Evolutionary conservation across 2,888 invertebrate genomes (phyloP).

Genomic region (Venusia cambrica): DNA sequence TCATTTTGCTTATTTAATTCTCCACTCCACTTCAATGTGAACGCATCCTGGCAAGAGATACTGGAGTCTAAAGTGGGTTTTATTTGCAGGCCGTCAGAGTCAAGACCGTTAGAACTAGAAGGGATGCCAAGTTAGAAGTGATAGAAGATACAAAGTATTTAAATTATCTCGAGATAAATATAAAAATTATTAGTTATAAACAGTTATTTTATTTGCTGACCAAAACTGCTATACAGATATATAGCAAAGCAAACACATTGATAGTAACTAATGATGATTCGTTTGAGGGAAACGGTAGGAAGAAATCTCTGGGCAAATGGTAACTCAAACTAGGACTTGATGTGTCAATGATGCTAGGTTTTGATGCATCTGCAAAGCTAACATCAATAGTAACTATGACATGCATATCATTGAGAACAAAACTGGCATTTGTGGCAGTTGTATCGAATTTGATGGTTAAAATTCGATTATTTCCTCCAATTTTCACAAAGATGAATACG

Average conservation of each 20-base stretch:
- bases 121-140: slow-evolving; percentile 71
- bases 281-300: slow-evolving; percentile 83
- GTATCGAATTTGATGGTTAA: slow-evolving; percentile 41
- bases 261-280: slow-evolving; percentile 25
- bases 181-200: slow-evolving; percentile 72
- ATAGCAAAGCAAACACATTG: slow-evolving; percentile 31
- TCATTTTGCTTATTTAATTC: too few relatives aligned
- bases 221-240: slow-evolving; percentile 29
- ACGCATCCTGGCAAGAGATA: too few relatives aligned
- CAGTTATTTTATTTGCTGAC: slow-evolving; percentile 66
- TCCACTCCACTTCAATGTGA: too few relatives aligned
- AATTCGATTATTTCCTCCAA: slow-evolving; percentile 52
- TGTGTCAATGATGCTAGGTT: slow-evolving; percentile 57
- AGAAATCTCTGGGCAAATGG: slow-evolving; percentile 86
- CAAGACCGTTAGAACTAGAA: slow-evolving; percentile 58
- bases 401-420: slow-evolving; percentile 47
- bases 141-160: slow-evolving; percentile 74
- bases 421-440: slow-evolving; percentile 44
- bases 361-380: slow-evolving; percentile 60
- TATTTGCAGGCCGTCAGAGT: slow-evolving; percentile 68
- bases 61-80: slow-evolving; percentile 51
- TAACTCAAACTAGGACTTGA: slow-evolving; percentile 84
- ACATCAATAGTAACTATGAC: slow-evolving; percentile 56
- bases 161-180: slow-evolving; percentile 69
- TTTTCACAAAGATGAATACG: slow-evolving; percentile 48